Base-by-base conservation (phyloP, 2,797 vertebrate species). In the Odontamblyopus lacepedii region DNA sequence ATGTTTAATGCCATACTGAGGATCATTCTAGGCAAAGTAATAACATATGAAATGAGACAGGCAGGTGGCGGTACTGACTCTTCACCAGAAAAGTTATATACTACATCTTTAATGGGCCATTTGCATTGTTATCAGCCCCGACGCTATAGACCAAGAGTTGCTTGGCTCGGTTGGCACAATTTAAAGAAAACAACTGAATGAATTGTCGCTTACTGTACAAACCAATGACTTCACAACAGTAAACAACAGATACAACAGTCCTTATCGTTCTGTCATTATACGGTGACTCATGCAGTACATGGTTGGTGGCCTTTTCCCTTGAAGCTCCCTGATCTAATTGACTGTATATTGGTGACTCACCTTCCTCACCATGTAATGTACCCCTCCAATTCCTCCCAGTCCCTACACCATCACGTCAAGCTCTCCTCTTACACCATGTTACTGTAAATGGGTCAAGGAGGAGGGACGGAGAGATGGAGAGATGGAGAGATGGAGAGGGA, bases 361-460 rank as follows among this genome's bases (percentile, higher is more conserved):
- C 59, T 73, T 16, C 59, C 51, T 5, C 16, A 2, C 60, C 35
- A 57, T 66, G 63, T 35, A 71, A 61, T 41, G 19, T 16, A 35
- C 2, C n/a, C 66, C 51, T 63, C 69, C 73, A 70, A 13, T 23
- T 19, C 19, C 50, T 50, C 41, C 27, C 57, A 15, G 26, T 2
- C 23, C 41, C 26, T 50, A 61, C 62, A 60, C 29, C 76, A 80
- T 74, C 78, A 79, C 57, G n/a, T 53, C 78, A 55, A 70, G 70
- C 83, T 81, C 80, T 86, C 78, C 76, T 81, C 82, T 79, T 72
- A 73, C 69, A 78, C 59, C 2, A 27, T 68, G 75, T 35, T 51
- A 66, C 57, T 77, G 77, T 87, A 91, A 91, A 89, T 88, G 87
- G 87, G 87, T 91, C 87, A 90, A 67, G 61, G 60, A 51, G 61